These are phyloP conservation scores for Shargacucullia verbasci DNA, from an alignment of 2,888 invertebrate species.

Conservation along the genomic window DNA sequence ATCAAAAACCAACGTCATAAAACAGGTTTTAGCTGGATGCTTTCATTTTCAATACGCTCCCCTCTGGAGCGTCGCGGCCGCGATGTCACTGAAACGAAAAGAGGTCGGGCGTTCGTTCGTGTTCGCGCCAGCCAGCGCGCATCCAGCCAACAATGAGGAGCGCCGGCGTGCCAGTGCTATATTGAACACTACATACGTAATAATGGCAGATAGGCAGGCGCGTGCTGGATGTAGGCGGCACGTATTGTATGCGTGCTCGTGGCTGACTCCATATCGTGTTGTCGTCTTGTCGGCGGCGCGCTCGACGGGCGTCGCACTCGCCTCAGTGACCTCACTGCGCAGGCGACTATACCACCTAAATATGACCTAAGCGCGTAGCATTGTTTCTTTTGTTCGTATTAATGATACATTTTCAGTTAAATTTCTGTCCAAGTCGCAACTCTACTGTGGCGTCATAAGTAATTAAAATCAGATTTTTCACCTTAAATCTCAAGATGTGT, in stretches of 20 bases:
- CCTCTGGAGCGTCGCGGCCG: slow-evolving; percentile 66
- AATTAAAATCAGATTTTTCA: too few species aligned
- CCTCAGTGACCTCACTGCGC: slow-evolving; percentile 77
- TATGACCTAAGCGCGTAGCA: slow-evolving; percentile 71
- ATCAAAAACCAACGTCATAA: slow-evolving; percentile 4
- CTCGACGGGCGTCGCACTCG: slow-evolving; percentile 75
- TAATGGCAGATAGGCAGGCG: slow-evolving; percentile 74
- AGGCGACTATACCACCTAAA: slow-evolving; percentile 75
- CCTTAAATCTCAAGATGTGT: neutral
- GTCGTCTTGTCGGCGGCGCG: slow-evolving; percentile 67
- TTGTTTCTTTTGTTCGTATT: slow-evolving; percentile 57
- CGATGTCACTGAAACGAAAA: slow-evolving; percentile 84
- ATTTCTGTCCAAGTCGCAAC: slow-evolving; percentile 8
- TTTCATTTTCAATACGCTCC: slow-evolving; percentile 53
- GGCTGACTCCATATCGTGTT: slow-evolving; percentile 72
- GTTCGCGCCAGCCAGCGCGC: slow-evolving; percentile 73
- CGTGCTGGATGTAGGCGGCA: slow-evolving; percentile 77
- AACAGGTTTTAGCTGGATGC: slow-evolving; percentile 47
- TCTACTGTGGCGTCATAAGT: neutral
- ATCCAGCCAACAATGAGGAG: slow-evolving; percentile 79
- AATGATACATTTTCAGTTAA: slow-evolving; percentile 26
- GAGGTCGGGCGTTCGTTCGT: slow-evolving; percentile 79
- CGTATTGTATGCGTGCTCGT: slow-evolving; percentile 83
- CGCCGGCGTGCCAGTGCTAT: slow-evolving; percentile 74
- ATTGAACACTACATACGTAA: slow-evolving; percentile 73